Percentiles rank a stretch among this genome's conserved stretches.
These are phyloP conservation scores for Bos javanicus DNA, from an alignment of 2,113 vertebrate genomes.

Conservation along the genomic window DNA sequence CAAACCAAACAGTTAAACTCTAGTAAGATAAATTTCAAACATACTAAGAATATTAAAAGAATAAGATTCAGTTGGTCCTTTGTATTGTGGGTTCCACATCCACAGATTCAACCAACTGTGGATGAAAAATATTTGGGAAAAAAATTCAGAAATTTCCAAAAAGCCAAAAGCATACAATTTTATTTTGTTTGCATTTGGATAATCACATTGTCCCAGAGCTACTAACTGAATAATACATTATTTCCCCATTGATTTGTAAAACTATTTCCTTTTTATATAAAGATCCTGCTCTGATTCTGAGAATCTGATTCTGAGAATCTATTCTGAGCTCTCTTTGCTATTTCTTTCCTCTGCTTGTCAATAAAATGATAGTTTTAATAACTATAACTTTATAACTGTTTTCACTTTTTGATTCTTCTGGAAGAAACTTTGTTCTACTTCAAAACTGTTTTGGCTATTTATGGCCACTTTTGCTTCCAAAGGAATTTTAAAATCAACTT, in stretches of 20 bases:
- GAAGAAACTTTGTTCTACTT: neutral
- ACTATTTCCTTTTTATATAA: neutral
- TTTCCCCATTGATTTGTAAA: neutral
- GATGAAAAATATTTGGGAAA: neutral
- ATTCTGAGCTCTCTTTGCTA: neutral
- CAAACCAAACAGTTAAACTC: neutral
- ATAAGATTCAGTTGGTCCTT: neutral
- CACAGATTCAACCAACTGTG: neutral
- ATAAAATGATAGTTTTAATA: neutral
- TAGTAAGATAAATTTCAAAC: neutral
- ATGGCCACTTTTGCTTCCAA: slow-evolving; percentile 34
- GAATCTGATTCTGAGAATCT: neutral
- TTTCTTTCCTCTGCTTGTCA: neutral
- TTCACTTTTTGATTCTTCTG: neutral
- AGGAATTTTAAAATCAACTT: slow-evolving; percentile 30
- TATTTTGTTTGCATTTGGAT: neutral
- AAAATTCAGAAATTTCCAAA: neutral
- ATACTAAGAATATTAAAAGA: neutral
- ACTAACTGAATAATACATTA: neutral
- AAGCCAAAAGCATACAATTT: neutral
- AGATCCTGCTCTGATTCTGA: neutral
- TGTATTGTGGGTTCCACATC: neutral
- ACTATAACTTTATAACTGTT: neutral
- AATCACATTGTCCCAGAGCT: neutral
- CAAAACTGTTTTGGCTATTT: slow-evolving; percentile 13